Percentiles rank a stretch among this genome's conserved stretches.
Conservation (phyloP, 2,797 vertebrate genomes). For the Urosaurus nigricauda region DNA sequence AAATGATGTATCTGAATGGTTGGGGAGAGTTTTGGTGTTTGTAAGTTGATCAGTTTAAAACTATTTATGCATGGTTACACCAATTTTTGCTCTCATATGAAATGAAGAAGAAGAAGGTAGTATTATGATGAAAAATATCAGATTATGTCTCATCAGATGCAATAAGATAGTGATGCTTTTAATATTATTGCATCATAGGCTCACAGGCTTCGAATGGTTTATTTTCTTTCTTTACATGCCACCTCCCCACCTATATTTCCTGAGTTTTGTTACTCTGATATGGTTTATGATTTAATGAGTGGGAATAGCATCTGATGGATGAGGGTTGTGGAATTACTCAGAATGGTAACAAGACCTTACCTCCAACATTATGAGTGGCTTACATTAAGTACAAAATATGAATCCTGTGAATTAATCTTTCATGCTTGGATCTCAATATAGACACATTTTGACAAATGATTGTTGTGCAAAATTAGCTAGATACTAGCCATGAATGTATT, state of each 20-base stretch:
- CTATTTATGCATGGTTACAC: constrained; percentile 12
- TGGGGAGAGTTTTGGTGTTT: constrained; percentile 31
- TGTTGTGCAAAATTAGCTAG: neutral
- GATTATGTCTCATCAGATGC: too few species aligned
- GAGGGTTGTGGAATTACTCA: neutral
- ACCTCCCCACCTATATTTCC: neutral
- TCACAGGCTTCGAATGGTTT: neutral
- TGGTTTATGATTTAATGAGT: neutral
- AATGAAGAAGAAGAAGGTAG: neutral
- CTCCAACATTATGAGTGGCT: neutral
- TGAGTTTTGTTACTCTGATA: neutral
- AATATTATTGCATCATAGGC: neutral
- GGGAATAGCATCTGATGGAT: neutral
- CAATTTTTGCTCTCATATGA: neutral
- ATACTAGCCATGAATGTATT: neutral
- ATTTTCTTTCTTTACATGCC: neutral
- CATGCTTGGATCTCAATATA: neutral
- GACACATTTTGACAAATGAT: neutral
- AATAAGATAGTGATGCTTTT: neutral
- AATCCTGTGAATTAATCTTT: neutral
- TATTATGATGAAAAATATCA: neutral
- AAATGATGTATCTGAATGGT: constrained; percentile 16
- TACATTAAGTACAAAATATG: neutral
- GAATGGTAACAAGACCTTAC: neutral
- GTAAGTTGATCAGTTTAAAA: constrained; percentile 26